Evolutionary conservation across 2,797 vertebrate genomes (phyloP).

Genomic region (Falco cherrug): DNA sequence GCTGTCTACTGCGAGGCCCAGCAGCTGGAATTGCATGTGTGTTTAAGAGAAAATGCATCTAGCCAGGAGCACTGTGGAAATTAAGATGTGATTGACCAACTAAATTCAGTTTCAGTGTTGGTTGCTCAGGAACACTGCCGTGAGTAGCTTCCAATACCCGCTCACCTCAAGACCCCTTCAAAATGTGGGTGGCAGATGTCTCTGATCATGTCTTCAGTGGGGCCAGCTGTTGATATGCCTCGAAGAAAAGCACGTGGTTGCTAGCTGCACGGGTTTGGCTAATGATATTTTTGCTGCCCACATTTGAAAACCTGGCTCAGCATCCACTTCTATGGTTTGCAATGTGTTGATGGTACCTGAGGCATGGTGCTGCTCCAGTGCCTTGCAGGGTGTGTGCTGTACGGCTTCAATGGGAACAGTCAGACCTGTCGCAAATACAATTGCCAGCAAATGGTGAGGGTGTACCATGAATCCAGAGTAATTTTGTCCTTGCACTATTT

Average conservation of each 20-base stretch:
- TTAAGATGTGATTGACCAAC: neutral
- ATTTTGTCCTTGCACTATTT: neutral
- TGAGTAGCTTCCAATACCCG: neutral
- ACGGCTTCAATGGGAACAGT: neutral
- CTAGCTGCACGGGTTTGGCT: neutral
- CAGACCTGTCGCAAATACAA: neutral
- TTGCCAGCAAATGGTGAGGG: neutral
- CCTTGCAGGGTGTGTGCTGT: neutral
- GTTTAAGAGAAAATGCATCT: neutral
- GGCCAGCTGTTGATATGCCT: neutral
- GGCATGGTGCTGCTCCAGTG: neutral
- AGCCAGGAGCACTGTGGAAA: neutral
- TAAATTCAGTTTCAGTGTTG: neutral
- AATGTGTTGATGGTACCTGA: neutral
- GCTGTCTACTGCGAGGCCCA: neutral
- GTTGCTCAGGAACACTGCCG: neutral
- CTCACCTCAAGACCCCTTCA: neutral
- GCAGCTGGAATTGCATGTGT: rapidly evolving
- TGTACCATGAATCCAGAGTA: rapidly evolving
- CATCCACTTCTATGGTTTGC: neutral
- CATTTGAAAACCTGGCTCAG: neutral
- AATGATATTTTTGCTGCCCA: neutral
- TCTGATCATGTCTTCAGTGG: neutral
- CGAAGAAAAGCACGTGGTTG: neutral
- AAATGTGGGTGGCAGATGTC: neutral